Evolutionary conservation across 35 echinoderm and acorn worm genomes (phyloP), one percentile per base, ranked within the genome.

Genomic region (Ophioderma brevispina): DNA sequence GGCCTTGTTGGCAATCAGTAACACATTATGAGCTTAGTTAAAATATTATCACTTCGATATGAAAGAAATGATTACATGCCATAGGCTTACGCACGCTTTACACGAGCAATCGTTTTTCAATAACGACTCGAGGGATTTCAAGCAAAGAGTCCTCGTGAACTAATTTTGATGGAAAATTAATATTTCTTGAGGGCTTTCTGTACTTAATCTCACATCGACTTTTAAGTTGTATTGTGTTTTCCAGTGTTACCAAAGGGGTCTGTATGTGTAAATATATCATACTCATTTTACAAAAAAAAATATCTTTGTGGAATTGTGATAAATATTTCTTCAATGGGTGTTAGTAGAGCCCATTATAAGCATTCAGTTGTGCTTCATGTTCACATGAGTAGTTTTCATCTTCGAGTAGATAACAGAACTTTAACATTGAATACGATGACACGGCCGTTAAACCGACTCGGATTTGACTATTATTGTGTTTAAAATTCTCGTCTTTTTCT

Each of bases 21-120:
- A 70, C 59, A 70, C n/a, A 70, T 70, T 70, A 70, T 70, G n/a
- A 70, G 59, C 59, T 70, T 70, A 70, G 59, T 70, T 70, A 70
- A 70, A 70, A 70, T 70, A 70, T 70, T 70, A 70, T 70, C 59
- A 70, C 59, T 70, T 25, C 28, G 59, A 70, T 70, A 30, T 70
- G 59, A 70, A 70, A 70, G 59, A 30, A 18, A 70, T 70, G 59
- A 70, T 70, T 70, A 70, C 59, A 70, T 25, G 59, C 59, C n/a
- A 25, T 2, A 70, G 59, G 59, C 59, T 30, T 30, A 70, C 23
- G n/a, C 15, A 13, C 23, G 10, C 59, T 70, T 70, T 70, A 25
- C 59, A 70, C 59, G 59, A 70, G 59, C 59, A 70, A 70, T 70
- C 59, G 59, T 70, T 70, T 70, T 70, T 70, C 59, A 70, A 70